Evolutionary conservation across 2,888 invertebrate genomes (phyloP).

Genomic region (Trachelus stipa): DNA sequence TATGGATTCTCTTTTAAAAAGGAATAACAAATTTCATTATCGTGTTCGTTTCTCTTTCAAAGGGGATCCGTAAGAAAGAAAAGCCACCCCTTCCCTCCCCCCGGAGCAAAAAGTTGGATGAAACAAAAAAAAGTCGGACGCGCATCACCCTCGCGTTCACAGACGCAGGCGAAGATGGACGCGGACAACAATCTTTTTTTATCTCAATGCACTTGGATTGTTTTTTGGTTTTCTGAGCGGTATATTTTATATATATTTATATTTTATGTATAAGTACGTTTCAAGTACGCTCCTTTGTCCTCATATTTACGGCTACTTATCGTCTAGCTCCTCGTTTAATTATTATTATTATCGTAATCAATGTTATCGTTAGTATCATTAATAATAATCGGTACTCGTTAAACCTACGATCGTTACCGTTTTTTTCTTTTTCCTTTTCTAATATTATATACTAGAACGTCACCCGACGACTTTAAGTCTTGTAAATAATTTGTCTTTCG

Average conservation of each 20-base stretch:
- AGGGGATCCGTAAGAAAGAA: no score
- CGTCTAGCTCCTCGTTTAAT: slow-evolving; percentile 17
- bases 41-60: neutral
- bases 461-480: slow-evolving; percentile 13
- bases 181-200: no score
- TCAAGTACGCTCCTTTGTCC: slow-evolving; percentile 8
- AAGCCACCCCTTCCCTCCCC: no score
- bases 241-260: slow-evolving; percentile 30
- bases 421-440: slow-evolving; percentile 6
- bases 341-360: slow-evolving; percentile 35
- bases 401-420: slow-evolving; percentile 21
- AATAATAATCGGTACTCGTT: slow-evolving; percentile 26
- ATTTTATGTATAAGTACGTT: slow-evolving; percentile 34
- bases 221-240: slow-evolving; percentile 34
- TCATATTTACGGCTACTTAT: slow-evolving; percentile 36
- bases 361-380: slow-evolving; percentile 25
- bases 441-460: slow-evolving; percentile 26
- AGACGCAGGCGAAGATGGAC: no score
- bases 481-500: neutral
- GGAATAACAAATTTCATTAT: slow-evolving; percentile 9
- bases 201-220: slow-evolving; percentile 12
- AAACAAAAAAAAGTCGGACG: no score
- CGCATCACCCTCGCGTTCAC: no score
- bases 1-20: slow-evolving; percentile 3
- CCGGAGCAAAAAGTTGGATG: no score